Base-by-base conservation (phyloP, 35 echinoderm and acorn worm species). In the Apostichopus californicus region DNA sequence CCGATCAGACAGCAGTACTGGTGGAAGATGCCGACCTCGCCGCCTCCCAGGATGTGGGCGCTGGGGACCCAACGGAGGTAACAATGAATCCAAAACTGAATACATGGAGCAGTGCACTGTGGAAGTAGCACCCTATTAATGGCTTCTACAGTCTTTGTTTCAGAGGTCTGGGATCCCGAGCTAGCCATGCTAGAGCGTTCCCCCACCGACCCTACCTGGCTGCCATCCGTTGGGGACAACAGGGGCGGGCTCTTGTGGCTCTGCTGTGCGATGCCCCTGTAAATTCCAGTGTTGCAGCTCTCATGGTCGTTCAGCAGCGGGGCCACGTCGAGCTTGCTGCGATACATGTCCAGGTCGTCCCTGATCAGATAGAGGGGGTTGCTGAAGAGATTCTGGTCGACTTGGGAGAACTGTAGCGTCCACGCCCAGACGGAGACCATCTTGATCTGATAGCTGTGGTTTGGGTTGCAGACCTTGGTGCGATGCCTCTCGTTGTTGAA, bases 21-120 rank as follows among this genome's bases (percentile, higher is more conserved):
- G 73, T 95, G 93, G 78, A 94, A 99, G 55, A 96, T 70, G 3
- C 86, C 79, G 8, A 95, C 91, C 59, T 79, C 54, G 4, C 97
- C 97, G 13, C 97, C 97, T n/a, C 93, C 93, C 9, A 99, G 70
- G 13, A 95, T 96, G 68, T 99, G 97, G 2, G 94, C 95, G 79
- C 93, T 96, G 5, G 97, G 97, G 5, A 99, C 80, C 97, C 97
- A 99, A 0, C 97, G 55, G 9, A 99, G 78, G 73, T 99, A 99
- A 75, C 93, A 96, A 18, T 94, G 93, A 77, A 90, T 99, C 97
- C 97, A 99, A 58, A 99, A 99, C 46, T 92, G 94, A 89, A 99
- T 94, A 77, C 89, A 93, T 12, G 95, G 93, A 14, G 81, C 79
- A 26, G 77, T 78, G 22, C 84, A 87, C 10, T 91, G 22, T 8